Evolutionary conservation across 2,797 vertebrate species (phyloP), one percentile per base, ranked within the genome.

Genomic region (Poliocrania exsul): DNA sequence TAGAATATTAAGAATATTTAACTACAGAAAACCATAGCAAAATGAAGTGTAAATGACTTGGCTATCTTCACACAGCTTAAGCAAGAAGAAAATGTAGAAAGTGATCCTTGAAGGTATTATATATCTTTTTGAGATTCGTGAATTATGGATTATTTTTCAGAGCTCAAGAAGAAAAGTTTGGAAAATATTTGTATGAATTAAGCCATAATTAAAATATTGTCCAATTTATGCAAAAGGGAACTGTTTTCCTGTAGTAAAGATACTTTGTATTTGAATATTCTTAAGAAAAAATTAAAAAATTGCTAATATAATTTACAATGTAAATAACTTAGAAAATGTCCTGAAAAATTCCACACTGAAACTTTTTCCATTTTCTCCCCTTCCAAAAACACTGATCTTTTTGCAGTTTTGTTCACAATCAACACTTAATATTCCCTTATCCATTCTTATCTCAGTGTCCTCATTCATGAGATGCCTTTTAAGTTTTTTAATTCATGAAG

Each of bases 311-410:
- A 53, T 69, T 81, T 56, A 28, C 11, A 50, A 46, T 38, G 29
- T 14, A 38, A 70, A 60, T 60, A 6, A 35, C 5, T 31, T 44
- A 14, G 26, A 60, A 72, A 49, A 60, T 33, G 3, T 44, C 40
- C 26, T 33, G 19, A 31, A 15, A 72, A 72, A 50, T 50, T 4
- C 9, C 10, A 33, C 0, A 1, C 7, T 37, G 23, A 66, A 82
- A 72, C 1, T 0, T 38, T 66, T 38, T 21, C 5, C 47, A 5
- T 50, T 46, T 8, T 44, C 5, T 35, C 16, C 16, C 5, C 3
- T 82, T 87, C 16, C 2, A 16, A 78, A 60, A 53, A 2, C 10
- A 35, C 25, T 53, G 4, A 11, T 40, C 8, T 47, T 81, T 70
- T 71, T 71, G 8, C 26, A 50, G 13, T 3, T 33, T 66, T 61